Evolutionary conservation across 2,888 invertebrate species (phyloP).

Genomic region (Pachycephus smyrnensis): DNA sequence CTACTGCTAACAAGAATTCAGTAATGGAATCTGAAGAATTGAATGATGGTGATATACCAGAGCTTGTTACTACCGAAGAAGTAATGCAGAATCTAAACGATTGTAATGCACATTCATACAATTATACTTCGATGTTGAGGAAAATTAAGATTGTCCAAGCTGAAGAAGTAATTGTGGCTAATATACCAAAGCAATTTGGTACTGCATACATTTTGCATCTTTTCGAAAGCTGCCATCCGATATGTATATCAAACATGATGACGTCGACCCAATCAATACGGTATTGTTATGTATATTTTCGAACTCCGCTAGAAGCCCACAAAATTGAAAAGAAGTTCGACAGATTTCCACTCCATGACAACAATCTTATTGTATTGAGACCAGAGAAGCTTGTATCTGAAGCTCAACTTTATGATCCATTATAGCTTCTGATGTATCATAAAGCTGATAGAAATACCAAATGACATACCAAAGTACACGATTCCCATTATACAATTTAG

Average conservation of each 20-base stretch:
- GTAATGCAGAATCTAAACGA: background rate
- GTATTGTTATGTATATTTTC: conserved; percentile 55
- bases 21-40: background rate
- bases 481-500: background rate
- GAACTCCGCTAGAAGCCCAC: conserved; percentile 34
- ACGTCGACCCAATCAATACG: conserved; percentile 28
- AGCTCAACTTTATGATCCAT: background rate
- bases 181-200: conserved; percentile 41
- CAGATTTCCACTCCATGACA: conserved; percentile 30
- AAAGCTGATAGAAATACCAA: background rate
- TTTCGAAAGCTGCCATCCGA: conserved; percentile 47
- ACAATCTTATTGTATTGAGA: conserved; percentile 47
- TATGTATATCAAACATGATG: conserved; percentile 41
- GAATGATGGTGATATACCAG: conserved; percentile 9
- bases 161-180: conserved; percentile 53
- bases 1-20: background rate
- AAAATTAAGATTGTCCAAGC: conserved; percentile 27
- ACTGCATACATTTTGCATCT: conserved; percentile 51
- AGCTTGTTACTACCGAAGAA: conserved; percentile 11
- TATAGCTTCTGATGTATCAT: background rate
- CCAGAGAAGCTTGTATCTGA: conserved; percentile 20
- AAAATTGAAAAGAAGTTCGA: conserved; percentile 44
- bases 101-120: background rate
- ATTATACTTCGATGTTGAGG: background rate
- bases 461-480: background rate